These are phyloP conservation scores for Phocoena sinus DNA, from an alignment of 2,113 vertebrate species.

Conservation along the genomic window DNA sequence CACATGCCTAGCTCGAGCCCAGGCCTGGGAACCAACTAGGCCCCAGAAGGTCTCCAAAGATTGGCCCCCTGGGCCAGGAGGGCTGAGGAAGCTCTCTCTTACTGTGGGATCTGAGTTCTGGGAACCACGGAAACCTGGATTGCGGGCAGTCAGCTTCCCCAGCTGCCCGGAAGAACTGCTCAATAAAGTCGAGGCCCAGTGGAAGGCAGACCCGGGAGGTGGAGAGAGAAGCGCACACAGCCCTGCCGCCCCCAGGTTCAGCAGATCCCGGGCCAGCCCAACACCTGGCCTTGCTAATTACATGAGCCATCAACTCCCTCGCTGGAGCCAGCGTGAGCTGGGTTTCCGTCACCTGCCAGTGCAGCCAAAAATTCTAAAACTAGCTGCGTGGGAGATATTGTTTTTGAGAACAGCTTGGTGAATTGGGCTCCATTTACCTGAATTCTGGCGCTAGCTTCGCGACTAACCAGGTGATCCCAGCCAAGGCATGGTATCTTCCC, in stretches of 20 bases:
- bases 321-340: neutral
- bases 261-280: neutral
- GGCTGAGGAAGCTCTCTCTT: neutral
- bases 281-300: neutral
- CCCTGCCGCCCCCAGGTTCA: rapidly evolving
- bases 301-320: neutral
- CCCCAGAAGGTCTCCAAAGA: too few relatives aligned
- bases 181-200: neutral
- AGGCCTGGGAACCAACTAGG: neutral
- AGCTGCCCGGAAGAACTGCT: neutral
- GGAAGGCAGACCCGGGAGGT: neutral
- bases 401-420: neutral
- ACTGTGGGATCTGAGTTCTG: neutral
- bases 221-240: neutral
- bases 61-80: rapidly evolving
- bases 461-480: neutral
- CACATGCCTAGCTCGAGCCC: neutral
- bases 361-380: neutral
- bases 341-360: neutral
- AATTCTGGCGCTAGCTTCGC: too few relatives aligned
- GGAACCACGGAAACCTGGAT: neutral
- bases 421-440: neutral
- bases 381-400: neutral
- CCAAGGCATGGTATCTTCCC: neutral
- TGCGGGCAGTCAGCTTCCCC: neutral